Evolutionary conservation across 2,888 invertebrate species (phyloP).

Genomic region (Phoenoteleia sp.): DNA sequence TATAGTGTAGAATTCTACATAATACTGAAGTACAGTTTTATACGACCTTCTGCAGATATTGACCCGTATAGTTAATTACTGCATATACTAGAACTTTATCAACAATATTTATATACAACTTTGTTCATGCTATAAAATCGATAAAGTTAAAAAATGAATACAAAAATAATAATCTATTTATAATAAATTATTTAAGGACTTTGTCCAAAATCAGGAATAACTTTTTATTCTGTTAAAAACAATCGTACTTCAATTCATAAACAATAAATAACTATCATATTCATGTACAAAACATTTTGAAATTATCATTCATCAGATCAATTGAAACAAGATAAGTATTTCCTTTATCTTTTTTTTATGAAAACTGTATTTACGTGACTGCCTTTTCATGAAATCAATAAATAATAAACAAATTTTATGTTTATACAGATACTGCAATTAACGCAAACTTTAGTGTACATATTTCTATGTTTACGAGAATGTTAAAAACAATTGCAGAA

Average conservation of each 20-base stretch:
- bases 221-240: no score
- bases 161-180: no score
- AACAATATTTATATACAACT: not conserved
- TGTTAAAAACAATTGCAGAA: not conserved
- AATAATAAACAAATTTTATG: not conserved
- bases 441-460: no score
- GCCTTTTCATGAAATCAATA: not conserved
- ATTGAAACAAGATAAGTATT: not conserved
- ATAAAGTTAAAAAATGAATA: no score
- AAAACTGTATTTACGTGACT: not conserved
- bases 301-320: not conserved
- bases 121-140: no score
- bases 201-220: no score
- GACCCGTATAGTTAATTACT: slow-evolving; percentile 2
- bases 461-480: not conserved
- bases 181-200: no score
- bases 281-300: not conserved
- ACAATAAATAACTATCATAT: no score
- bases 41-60: slow-evolving; percentile 39
- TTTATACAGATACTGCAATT: not conserved
- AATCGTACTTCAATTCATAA: no score
- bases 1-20: slow-evolving; percentile 32
- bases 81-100: not conserved
- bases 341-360: not conserved
- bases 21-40: slow-evolving; percentile 48